Evolutionary conservation across 2,797 vertebrate species (phyloP), one percentile per base, ranked within the genome.

Genomic region (Acrocephalus scirpaceus): DNA sequence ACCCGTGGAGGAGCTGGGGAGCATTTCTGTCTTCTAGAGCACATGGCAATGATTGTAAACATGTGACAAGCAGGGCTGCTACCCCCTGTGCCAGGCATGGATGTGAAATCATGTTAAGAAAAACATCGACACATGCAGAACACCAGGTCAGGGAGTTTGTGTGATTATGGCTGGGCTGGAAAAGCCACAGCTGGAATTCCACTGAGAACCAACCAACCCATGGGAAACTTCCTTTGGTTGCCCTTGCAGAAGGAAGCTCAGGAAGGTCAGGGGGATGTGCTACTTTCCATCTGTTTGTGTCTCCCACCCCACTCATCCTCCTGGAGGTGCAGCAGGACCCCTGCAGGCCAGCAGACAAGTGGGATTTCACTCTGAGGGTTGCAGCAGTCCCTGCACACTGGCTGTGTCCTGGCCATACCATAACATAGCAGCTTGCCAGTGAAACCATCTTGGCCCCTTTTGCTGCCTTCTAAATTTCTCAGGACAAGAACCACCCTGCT

Each of bases 71-170:
- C 20, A 64, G 70, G 36, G 38, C 57, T 78, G 53, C 40, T n/a
- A 21, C 53, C 1, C 1, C 16, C 42, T 38, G 32, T 45, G 65
- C 56, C 36, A 26, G 72, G 53, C 45, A 27, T n/a, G 54, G 20
- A 17, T 8, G 9, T 7, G 38, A 78, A 78, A 44, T 23, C 27
- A 21, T 2, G 3, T 4, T 45, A 60, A 19, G 44, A 23, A 50
- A 32, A 26, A 29, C 2, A 0, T 5, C 8, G 27, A 13, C 36
- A 34, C 0, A 0, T 3, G n/a, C 34, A 78, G 38, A 75, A 61
- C 8, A 17, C 18, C 20, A 29, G 20, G 29, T 53, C 42, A 53
- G 26, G 26, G 65, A 64, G 45, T 71, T 29, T 19, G 38, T 1
- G 18, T 32, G 36, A 30, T 56, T 57, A 51, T 0, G 2, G 53